Evolutionary conservation across 2,797 vertebrate genomes (phyloP).

Genomic region (Phalanger gymnotis): DNA sequence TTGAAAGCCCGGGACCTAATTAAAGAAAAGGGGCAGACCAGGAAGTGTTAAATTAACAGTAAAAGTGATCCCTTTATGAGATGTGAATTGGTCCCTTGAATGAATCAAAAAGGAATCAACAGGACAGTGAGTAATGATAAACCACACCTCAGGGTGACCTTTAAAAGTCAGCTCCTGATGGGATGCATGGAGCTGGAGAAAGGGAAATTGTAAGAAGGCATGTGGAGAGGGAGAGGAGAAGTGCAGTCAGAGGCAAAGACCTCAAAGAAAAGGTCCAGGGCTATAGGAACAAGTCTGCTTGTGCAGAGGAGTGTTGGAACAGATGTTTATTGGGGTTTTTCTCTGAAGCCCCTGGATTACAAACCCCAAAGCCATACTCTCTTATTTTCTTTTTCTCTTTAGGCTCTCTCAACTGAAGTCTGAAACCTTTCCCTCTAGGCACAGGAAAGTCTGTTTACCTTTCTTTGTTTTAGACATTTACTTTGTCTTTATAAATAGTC

Average conservation of each 20-base stretch:
- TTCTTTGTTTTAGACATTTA: slow-evolving; percentile 1
- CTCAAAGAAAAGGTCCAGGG: not conserved
- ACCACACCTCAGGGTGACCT: not conserved
- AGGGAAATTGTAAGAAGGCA: not conserved
- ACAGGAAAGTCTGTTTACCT: not conserved
- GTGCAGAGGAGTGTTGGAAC: not conserved
- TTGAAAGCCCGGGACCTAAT: not conserved
- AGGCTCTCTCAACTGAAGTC: not conserved
- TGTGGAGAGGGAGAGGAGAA: not conserved
- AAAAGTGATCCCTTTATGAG: not conserved
- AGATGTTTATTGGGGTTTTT: not conserved
- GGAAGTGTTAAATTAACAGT: not conserved
- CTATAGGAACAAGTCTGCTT: not conserved
- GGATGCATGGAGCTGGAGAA: not conserved
- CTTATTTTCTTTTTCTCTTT: not conserved
- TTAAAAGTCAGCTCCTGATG: slow-evolving; percentile 1
- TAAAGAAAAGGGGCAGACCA: not conserved
- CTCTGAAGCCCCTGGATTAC: not conserved
- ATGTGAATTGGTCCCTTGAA: not conserved
- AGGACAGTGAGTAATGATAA: not conserved
- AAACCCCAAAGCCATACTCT: not conserved
- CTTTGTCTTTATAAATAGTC: slow-evolving; percentile 5
- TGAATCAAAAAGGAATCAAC: not conserved
- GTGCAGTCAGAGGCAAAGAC: not conserved
- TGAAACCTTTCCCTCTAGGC: not conserved